Base-by-base conservation (phyloP, 2,888 invertebrate genomes). In the Drosophila falleni region DNA sequence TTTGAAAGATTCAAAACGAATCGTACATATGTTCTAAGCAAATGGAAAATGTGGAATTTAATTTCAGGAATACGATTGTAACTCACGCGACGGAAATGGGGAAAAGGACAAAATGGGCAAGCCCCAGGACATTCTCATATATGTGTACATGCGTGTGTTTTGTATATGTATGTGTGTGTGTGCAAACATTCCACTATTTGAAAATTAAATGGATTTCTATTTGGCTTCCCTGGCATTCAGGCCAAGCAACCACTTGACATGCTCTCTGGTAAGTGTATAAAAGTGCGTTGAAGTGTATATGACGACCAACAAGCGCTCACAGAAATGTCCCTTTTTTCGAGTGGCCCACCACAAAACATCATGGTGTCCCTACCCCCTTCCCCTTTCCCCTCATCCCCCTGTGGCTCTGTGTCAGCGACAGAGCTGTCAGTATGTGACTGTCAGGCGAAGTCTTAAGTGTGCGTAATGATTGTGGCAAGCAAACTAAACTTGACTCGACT, bases 171-270 rank as follows among this genome's bases (percentile, higher is more conserved):
- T 54, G 44, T 55, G 60, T 46, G 53, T 51, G 58, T 81, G 63
- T 60, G 69, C 65, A 76, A 87, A 82, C 71, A 87, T 82, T 87
- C 68, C 68, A 64, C 75, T 72, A 80, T 80, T 81, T 87, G 78
- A 85, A 86, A 86, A 89, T 87, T 78, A 86, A 89, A 86, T 86
- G 86, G 88, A 75, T 89, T 89, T 89, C 86, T 89, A 76, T 86
- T 89, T 87, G 88, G 78, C 65, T 79, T 71, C 54, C 55, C 51
- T 69, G 53, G 63, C 71, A 68, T 60, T 69, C 62, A 64, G 66
- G 59, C 23, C 58, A 63, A 58, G 35, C 46, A 66, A 76, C 63
- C 67, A 80, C 77, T 78, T 75, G 76, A 80, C 71, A 75, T 77
- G 82, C 87, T 84, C 44, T 55, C 42, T 70, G 64, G 60, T 47